Base-by-base conservation (phyloP, 2,797 vertebrate species). In the Tenualosa ilisha region DNA sequence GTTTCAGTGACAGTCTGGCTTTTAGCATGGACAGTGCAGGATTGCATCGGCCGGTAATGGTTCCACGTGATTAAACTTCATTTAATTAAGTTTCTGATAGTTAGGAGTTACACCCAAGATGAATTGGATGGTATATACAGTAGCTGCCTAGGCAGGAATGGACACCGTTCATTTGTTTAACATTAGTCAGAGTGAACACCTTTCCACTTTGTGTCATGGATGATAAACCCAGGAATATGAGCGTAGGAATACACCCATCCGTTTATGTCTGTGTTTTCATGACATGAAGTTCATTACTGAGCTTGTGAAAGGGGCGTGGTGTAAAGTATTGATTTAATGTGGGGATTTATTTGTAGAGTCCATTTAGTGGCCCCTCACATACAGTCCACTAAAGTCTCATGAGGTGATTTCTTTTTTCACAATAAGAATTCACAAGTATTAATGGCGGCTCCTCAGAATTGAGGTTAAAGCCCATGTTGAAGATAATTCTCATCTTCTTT, bases 1-100 rank as follows among this genome's bases (percentile, higher is more conserved):
- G 65, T 46, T 46, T 79, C 72, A 79, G 40, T 22, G 40, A 40
- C 72, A 46, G 15, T 43, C 22, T 43, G 72, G 72, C 72, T 79
- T 79, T 79, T 79, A 79, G 72, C 72, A 79, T 46, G 72, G 72
- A 79, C 40, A 79, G 72, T 79, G 72, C 37, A 46, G 46, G 72
- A 79, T 79, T 46, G 37, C 72, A 46, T 6, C 0, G 72, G 7
- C 40, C 20, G 6, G 37, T 79, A 79, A 79, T 79, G 72, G 72
- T 37, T 79, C 7, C 20, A 37, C 7, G 17, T 37, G 37, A 79
- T 79, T 79, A 79, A 79, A 79, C 40, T 43, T 79, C 17, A 79
- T 79, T 79, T 46, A 43, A 79, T 79, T 79, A 79, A 46, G 72
- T 46, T 79, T 40, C 72, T 79, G 72, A 79, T 79, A 79, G 37